Percentiles rank a stretch among this genome's conserved stretches.
Conservation (phyloP, 2,888 invertebrate species). For the Caenorhabditis wallacei region DNA sequence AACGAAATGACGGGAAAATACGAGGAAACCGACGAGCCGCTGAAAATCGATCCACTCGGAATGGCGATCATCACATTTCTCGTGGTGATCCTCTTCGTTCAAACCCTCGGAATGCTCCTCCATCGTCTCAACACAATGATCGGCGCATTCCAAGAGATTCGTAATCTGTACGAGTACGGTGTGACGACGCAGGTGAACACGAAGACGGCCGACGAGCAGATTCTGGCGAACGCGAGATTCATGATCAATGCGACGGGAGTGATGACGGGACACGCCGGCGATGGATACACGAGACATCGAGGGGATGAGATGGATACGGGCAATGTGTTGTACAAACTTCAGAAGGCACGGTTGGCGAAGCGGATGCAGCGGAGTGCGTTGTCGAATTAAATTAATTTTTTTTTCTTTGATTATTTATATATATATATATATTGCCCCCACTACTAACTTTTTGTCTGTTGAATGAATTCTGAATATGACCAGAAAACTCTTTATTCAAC, state of each 20-base stretch:
- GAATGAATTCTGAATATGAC: no score
- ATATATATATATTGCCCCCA: no score
- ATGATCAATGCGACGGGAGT: constrained; percentile 78
- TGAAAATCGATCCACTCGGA: constrained; percentile 92
- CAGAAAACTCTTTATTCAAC: no score
- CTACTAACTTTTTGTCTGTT: no score
- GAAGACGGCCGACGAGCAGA: constrained; percentile 70
- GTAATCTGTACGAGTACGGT: constrained; percentile 75
- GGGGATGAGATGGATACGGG: constrained; percentile 66
- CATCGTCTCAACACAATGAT: constrained; percentile 95
- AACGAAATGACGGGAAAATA: constrained; percentile 81
- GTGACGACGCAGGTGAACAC: constrained; percentile 44
- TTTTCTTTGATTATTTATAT: not conserved
- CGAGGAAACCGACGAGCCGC: constrained; percentile 76
- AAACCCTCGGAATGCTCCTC: constrained; percentile 90
- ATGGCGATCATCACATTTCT: constrained; percentile 84
- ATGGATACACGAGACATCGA: constrained; percentile 78
- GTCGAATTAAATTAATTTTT: constrained; percentile 17
- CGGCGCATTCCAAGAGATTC: constrained; percentile 81
- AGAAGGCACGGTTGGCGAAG: constrained; percentile 72
- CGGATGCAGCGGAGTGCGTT: constrained; percentile 67
- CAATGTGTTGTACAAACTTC: constrained; percentile 80
- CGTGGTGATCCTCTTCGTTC: constrained; percentile 79
- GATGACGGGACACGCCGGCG: constrained; percentile 76
- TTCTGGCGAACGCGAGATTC: constrained; percentile 76